Base-by-base conservation (phyloP, 2,797 vertebrate species). In the Ctenochaetus hawaiiensis region DNA sequence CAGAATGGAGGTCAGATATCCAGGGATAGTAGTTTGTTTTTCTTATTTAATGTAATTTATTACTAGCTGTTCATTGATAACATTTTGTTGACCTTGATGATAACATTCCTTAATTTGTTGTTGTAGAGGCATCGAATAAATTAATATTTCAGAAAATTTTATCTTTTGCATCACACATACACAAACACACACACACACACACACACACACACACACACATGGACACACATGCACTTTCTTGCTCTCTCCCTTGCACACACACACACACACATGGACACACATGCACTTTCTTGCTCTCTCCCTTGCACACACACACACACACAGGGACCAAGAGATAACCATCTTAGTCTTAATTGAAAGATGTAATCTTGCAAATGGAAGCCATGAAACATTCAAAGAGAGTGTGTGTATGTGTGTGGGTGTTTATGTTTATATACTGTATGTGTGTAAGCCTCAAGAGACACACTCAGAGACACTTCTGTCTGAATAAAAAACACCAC, bases 311-410 rank as follows among this genome's bases (percentile, higher is more conserved):
- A 70, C 45, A 58, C 20, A 58, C 60, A 77, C 51, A 2, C 43
- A 72, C 39, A 45, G 22, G 51, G 52, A 71, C 62, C 37, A 26
- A 75, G 53, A 92, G 90, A 89, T 85, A 91, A 84, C 82, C 81
- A 92, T 92, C 91, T 88, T 49, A 45, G 78, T 88, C 87, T 89
- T 93, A 92, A 93, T 88, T 92, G 90, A 93, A 92, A 94, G 91
- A 93, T 93, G 77, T 82, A 91, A 92, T 93, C 90, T 92, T 89
- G 83, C 67, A 89, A 91, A 94, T 91, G 89, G 89, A 92, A 89
- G 81, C 72, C 72, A 86, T 91, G 89, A 90, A 92, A 92, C 83
- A 90, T 91, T 91, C 67, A 89, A 34, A 20, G 57, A 20, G 48
- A 11, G 52, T 11, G 30, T 18, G 16, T 10, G 14, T 8, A 43